phyloP scores from a whole-genome alignment of 2,888 invertebrate genomes.

The Drosophila meridiana region DNA sequence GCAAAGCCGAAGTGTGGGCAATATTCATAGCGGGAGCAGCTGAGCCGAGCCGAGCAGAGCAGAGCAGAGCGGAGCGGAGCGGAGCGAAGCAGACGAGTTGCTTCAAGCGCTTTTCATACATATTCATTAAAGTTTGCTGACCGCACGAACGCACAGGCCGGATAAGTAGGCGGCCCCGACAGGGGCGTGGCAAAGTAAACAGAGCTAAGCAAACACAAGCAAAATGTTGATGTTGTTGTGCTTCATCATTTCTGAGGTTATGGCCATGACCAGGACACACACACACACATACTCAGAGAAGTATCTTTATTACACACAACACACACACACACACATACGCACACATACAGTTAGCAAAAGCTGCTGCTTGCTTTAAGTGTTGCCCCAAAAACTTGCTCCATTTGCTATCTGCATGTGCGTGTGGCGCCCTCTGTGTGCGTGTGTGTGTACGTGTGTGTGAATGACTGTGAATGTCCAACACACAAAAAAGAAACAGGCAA shows the following conservation, averaged over 20 bases:
- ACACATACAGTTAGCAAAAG: conserved; percentile 26
- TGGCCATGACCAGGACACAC: conserved; percentile 50
- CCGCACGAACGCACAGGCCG: conserved; percentile 64
- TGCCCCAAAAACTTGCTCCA: conserved; percentile 61
- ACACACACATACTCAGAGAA: conserved; percentile 33
- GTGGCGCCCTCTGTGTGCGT: conserved; percentile 11
- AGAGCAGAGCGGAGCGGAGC: neutral
- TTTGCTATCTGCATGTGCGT: conserved; percentile 61
- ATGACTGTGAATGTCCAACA: conserved; percentile 61
- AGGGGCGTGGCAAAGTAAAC: conserved; percentile 8
- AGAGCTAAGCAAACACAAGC: conserved; percentile 34
- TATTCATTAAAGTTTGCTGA: conserved; percentile 80
- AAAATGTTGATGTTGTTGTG: conserved; percentile 46
- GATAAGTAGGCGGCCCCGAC: neutral
- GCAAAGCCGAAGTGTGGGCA: conserved; percentile 32
- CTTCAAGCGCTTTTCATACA: conserved; percentile 76
- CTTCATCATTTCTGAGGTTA: conserved; percentile 80
- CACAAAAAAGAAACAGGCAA: conserved; percentile 15
- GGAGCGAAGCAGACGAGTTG: conserved; percentile 29
- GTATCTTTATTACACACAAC: conserved; percentile 73
- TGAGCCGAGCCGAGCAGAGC: neutral
- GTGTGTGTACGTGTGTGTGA: conserved; percentile 40
- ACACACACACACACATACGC: conserved; percentile 16
- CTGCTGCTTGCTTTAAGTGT: conserved; percentile 70
- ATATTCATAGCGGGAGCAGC: conserved; percentile 53